Base-by-base conservation (phyloP, 2,113 vertebrate genomes). In the Hyperoodon ampullatus region DNA sequence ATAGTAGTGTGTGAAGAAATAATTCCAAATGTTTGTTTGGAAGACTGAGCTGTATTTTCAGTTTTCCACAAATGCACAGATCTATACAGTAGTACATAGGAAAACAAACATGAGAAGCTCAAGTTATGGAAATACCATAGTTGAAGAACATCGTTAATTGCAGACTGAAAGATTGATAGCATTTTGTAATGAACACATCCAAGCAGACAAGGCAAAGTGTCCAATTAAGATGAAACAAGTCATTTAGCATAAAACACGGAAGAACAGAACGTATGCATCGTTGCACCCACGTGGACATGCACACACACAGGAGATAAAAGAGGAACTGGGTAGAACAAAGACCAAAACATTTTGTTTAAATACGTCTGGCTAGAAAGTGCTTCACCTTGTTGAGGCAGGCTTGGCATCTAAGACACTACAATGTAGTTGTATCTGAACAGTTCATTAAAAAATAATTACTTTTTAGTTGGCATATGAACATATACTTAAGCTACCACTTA, bases 231-330 rank as follows among this genome's bases (percentile, higher is more conserved):
- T 3, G 58, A 68, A 61, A 1, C 3, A n/a, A 15, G 6, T 4
- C 13, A 42, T 21, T 63, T 58, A 47, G 77, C 26, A 35, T 14
- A 74, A 66, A 74, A n/a, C 9, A 30, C 26, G 4, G 68, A 60
- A 16, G 28, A 75, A 10, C 1, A 26, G 71, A 44, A 53, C 0
- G 4, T 6, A 1, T 23, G 16, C 9, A 2, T 19, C 24, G 26
- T 16, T 12, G 35, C n/a, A 8, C 53, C 53, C 53, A n/a, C n/a
- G 60, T 11, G 35, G 4, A 33, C 60, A 18, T n/a, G 28, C 50
- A 61, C 19, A 39, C 10, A n/a, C 50, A 74, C 0, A 35, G 1
- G 6, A 33, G 58, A 7, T 11, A 12, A 26, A 70, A 81, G 78
- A 81, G n/a, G 39, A 72, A 35, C 5, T 33, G 9, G 28, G 23